Evolutionary conservation across 2,113 vertebrate genomes (phyloP).

Genomic region (Pontoporia blainvillei): DNA sequence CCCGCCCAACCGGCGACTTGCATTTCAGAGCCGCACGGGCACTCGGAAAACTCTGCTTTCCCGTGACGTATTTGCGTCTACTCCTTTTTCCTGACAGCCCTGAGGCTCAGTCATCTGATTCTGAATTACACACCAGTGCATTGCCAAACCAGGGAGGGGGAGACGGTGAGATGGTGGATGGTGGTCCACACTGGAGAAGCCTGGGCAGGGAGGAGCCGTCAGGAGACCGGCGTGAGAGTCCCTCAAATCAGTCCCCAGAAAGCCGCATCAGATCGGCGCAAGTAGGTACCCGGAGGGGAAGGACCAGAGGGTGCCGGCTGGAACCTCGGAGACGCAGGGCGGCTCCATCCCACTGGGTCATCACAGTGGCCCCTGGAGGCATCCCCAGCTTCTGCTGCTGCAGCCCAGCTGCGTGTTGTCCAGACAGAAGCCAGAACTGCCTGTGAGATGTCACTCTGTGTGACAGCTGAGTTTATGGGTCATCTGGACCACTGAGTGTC

Average conservation of each 20-base stretch:
- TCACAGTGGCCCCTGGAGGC: neutral
- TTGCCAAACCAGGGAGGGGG: no score
- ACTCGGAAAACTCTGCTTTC: no score
- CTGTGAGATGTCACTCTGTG: accelerated
- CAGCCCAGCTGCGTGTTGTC: accelerated
- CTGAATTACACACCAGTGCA: neutral
- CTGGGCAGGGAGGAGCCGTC: neutral
- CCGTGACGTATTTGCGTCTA: accelerated
- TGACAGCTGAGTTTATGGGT: no score
- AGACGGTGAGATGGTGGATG: neutral
- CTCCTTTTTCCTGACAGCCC: neutral
- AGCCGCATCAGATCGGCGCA: neutral
- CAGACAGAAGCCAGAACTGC: neutral
- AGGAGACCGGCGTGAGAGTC: neutral
- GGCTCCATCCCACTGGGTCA: accelerated
- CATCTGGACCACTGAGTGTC: accelerated
- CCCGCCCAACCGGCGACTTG: no score
- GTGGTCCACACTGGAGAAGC: neutral
- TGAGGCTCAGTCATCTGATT: neutral
- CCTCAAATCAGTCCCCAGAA: neutral
- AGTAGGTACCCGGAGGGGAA: neutral
- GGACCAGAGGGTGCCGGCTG: neutral
- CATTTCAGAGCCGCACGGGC: neutral
- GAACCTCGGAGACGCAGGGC: accelerated
- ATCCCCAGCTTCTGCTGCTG: neutral